Conservation (phyloP, 1,140 invertebrate genomes). For the Drosophila arawakana region DNA sequence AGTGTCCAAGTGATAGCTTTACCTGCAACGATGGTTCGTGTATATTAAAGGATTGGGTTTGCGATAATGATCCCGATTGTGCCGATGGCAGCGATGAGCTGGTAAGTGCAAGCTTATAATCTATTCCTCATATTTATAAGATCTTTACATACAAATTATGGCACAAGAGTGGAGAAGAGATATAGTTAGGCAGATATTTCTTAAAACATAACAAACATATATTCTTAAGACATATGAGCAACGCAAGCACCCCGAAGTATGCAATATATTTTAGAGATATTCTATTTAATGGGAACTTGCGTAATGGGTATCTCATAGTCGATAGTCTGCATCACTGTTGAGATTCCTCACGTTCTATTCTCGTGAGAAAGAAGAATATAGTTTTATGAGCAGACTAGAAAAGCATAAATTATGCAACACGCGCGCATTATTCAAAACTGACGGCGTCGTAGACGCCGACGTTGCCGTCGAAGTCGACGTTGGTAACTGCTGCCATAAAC, state of each 20-base stretch:
- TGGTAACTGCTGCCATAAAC: constrained; percentile 70
- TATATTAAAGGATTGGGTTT: constrained; percentile 90
- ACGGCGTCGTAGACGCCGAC: constrained; percentile 43
- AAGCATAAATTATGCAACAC: constrained; percentile 77
- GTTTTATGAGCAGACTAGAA: constrained; percentile 49
- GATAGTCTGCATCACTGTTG: too few species aligned
- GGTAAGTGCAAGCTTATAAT: constrained; percentile 84
- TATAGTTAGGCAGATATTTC: too few species aligned
- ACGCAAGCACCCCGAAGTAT: too few species aligned
- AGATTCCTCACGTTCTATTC: constrained; percentile 15
- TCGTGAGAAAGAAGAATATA: constrained; percentile 44
- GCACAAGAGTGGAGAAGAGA: too few species aligned
- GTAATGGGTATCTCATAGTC: too few species aligned
- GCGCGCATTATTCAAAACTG: constrained; percentile 75
- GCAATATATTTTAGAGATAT: too few species aligned
- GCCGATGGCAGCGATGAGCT: constrained; percentile 91
- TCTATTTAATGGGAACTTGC: too few species aligned
- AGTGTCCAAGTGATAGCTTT: constrained; percentile 88
- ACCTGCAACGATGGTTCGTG: constrained; percentile 88
- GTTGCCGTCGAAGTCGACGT: constrained; percentile 44
- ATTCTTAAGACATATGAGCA: too few species aligned
- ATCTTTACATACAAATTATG: too few species aligned
- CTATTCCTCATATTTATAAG: background rate
- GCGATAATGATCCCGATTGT: constrained; percentile 94
- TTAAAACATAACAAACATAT: too few species aligned